These are phyloP conservation scores for Pagetopsis macropterus DNA, from an alignment of 2,797 vertebrate species.

Conservation along the genomic window DNA sequence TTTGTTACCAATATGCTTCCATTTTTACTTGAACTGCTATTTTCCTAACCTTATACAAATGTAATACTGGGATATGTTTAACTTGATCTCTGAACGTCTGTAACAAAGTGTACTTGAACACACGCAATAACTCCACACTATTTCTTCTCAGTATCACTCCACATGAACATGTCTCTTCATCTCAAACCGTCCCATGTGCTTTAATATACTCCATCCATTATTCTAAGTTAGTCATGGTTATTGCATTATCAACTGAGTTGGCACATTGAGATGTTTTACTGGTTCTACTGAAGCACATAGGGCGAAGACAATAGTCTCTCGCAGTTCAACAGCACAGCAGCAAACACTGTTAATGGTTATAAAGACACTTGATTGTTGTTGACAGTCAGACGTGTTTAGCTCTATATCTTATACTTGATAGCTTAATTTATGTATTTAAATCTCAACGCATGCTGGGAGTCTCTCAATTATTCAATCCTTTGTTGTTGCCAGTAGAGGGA, in stretches of 20 bases:
- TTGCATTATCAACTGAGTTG: not conserved
- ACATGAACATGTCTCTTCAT: not conserved
- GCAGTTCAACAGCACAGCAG: not conserved
- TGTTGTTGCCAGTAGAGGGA: constrained; percentile 70
- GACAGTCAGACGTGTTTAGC: not conserved
- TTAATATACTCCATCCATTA: not conserved
- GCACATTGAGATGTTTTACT: not conserved
- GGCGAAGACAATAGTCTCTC: not conserved
- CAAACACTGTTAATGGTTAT: not conserved
- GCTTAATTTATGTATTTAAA: not conserved
- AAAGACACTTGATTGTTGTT: not conserved
- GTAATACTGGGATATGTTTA: not conserved
- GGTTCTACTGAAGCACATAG: not conserved
- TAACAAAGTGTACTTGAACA: not conserved
- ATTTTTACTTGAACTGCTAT: not conserved
- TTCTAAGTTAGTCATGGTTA: not conserved
- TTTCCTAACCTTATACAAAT: not conserved
- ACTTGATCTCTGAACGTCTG: not conserved
- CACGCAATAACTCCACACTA: not conserved
- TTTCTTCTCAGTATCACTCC: not conserved
- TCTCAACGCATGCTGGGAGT: not conserved
- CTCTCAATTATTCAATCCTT: not conserved
- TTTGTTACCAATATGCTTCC: not conserved
- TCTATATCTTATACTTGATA: not conserved
- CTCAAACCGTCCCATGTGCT: too few species aligned